Evolutionary conservation across 2,888 invertebrate species (phyloP).

Genomic region (Eulithis testata): DNA sequence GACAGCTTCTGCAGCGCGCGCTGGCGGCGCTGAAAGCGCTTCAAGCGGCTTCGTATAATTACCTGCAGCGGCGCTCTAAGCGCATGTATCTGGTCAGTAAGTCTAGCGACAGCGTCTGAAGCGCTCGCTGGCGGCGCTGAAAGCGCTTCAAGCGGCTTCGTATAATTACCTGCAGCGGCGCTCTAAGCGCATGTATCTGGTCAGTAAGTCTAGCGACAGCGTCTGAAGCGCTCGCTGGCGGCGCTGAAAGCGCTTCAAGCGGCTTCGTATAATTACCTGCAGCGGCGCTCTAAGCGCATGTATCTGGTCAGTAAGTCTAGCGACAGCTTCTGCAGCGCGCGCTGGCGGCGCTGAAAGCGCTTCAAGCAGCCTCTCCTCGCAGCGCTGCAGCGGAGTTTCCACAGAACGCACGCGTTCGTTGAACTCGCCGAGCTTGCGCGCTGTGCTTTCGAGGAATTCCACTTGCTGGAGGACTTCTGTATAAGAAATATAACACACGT

Average conservation of each 20-base stretch:
- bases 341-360: no score
- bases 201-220: no score
- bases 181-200: no score
- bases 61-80: conserved; percentile 89
- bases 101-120: conserved; percentile 92
- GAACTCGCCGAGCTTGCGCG: conserved; percentile 92
- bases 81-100: conserved; percentile 92
- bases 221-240: no score
- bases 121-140: conserved; percentile 90
- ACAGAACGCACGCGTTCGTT: conserved; percentile 93
- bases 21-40: conserved; percentile 87
- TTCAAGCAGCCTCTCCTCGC: conserved; percentile 89
- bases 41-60: no score
- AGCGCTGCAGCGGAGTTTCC: conserved; percentile 93
- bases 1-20: conserved; percentile 93
- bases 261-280: no score
- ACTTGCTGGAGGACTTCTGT: conserved; percentile 89
- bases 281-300: no score
- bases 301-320: no score
- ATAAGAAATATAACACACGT: background rate
- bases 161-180: no score
- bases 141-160: no score
- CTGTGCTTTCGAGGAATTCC: conserved; percentile 92
- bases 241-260: no score
- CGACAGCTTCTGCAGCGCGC: no score